A percentile compares a stretch with the other conserved stretches of the same genome.
phyloP scores from a whole-genome alignment of 2,797 vertebrate genomes.

The Stomatorhinus walkeri region DNA sequence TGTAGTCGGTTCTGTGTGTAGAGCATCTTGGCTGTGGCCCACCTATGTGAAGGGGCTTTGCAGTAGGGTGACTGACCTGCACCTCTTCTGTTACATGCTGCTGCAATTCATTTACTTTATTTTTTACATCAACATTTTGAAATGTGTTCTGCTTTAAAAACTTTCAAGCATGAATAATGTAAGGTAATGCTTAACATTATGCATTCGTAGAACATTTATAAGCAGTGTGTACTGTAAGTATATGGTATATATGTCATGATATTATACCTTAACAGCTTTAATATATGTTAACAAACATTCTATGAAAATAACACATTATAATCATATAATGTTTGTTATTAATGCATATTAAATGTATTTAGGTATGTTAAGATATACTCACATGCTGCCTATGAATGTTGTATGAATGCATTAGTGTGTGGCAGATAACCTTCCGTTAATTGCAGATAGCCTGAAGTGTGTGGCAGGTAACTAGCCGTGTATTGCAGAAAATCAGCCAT shows the following conservation, averaged over 20 bases:
- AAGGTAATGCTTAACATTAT: too few relatives aligned
- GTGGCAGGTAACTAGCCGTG: not conserved
- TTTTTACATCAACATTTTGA: not conserved
- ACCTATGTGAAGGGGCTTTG: not conserved
- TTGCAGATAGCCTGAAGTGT: not conserved
- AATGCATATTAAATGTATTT: not conserved
- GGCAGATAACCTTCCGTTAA: not conserved
- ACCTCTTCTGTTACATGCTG: not conserved
- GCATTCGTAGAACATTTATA: too few relatives aligned
- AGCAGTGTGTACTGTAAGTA: too few relatives aligned
- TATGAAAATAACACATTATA: too few relatives aligned
- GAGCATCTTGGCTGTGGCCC: not conserved
- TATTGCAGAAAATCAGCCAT: not conserved
- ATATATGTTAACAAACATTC: not conserved
- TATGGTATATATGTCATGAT: too few relatives aligned
- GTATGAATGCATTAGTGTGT: not conserved
- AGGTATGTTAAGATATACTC: not conserved
- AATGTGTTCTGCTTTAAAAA: not conserved
- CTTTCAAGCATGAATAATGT: not conserved
- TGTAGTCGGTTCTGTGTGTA: not conserved
- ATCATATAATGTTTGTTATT: not conserved
- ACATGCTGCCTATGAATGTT: not conserved
- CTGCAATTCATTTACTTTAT: not conserved
- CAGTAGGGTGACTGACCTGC: not conserved
- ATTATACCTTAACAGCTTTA: not conserved